Conservation (phyloP, 2,113 vertebrate genomes). For the Trinectes maculatus region DNA sequence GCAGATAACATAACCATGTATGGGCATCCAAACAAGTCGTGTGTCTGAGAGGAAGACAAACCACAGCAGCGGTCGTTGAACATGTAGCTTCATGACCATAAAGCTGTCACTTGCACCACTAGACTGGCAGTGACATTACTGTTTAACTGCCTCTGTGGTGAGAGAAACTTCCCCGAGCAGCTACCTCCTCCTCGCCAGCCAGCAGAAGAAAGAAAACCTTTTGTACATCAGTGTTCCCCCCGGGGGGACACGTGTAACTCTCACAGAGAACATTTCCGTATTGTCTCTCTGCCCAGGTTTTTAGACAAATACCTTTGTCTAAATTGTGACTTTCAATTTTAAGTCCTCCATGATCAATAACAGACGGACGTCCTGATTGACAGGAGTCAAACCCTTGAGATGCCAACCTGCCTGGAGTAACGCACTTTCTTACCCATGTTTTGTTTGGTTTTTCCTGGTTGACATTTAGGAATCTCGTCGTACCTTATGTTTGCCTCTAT, state of each 20-base stretch:
- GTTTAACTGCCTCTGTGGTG: slow-evolving; percentile 22
- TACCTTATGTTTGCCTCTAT: not conserved
- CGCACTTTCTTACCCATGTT: slow-evolving; percentile 13
- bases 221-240: slow-evolving; percentile 34
- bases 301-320: slow-evolving; percentile 4
- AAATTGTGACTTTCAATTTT: slow-evolving; percentile 44
- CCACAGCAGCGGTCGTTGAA: not conserved
- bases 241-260: slow-evolving; percentile 29
- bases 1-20: slow-evolving; percentile 12
- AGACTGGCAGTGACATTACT: slow-evolving; percentile 18
- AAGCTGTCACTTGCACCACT: slow-evolving; percentile 22
- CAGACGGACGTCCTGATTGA: slow-evolving; percentile 29
- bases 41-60: slow-evolving; percentile 1
- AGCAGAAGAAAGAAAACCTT: slow-evolving; percentile 33
- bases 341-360: slow-evolving; percentile 43
- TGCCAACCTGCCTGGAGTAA: slow-evolving; percentile 40
- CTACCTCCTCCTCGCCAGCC: slow-evolving; percentile 16
- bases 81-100: not conserved
- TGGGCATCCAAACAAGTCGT: not conserved
- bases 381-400: slow-evolving; percentile 40
- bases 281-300: slow-evolving; percentile 36
- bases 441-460: slow-evolving; percentile 27
- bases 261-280: slow-evolving; percentile 42
- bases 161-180: slow-evolving; percentile 17
- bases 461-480: slow-evolving; percentile 35